Evolutionary conservation across 2,113 vertebrate species (phyloP), one percentile per base, ranked within the genome.

Genomic region (Phocoena sinus): DNA sequence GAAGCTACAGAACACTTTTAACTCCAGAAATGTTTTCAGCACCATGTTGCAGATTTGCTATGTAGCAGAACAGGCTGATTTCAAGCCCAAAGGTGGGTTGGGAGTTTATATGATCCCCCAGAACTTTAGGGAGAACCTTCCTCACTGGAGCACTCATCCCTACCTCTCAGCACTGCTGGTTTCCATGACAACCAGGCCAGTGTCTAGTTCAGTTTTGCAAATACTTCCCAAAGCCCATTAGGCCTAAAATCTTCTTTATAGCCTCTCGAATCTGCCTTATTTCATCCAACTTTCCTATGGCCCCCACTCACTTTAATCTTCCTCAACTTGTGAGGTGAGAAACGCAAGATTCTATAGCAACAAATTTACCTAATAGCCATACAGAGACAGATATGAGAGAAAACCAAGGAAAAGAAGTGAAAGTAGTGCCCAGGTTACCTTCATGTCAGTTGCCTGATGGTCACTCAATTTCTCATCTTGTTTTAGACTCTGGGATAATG

Each of bases 131-230:
- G 90, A 97, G 87, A 86, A 63, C 74, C 86, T 94, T 96, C 60
- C 53, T 97, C 71, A 87, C 73, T 9, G 5, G 70, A 65, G 58
- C 47, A 63, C 90, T 89, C 95, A 65, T 96, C 89, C 41, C 33
- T 82, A 50, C 36, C 44, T 89, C 76, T 92, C 74, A 68, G 70
- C 84, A 65, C 87, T 77, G 94, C 92, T 95, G 28, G 97, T 98
- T 98, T 97, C 97, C 95, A 98, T 97, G 96, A 88, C 98, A 97
- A 97, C 97, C 74, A 63, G 56, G 84, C 92, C 96, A 96, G 50
- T 90, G 87, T 98, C 90, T 97, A 94, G 83, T 95, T 95, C 44
- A 70, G 95, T 94, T 98, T 97, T 97, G 87, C 76, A 96, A 97
- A 98, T 97, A 90, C 80, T 91, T 96, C 83, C 91, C 65, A 95